Percentiles rank a stretch among this genome's conserved stretches.
These are phyloP conservation scores for Archocentrus centrarchus DNA, from an alignment of 2,113 vertebrate genomes.

Conservation along the genomic window DNA sequence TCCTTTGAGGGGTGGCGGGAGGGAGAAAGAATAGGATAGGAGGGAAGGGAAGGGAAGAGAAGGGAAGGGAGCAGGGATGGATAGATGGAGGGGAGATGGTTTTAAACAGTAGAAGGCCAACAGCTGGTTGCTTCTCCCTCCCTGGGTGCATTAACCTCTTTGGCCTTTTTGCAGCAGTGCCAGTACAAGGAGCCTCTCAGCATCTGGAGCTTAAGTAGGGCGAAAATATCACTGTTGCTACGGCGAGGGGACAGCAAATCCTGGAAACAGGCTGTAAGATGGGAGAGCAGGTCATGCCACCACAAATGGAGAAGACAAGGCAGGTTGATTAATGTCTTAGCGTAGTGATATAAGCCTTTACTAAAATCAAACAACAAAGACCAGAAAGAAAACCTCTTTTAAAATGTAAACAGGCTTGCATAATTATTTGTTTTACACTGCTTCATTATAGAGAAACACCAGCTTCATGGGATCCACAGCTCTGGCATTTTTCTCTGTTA, in stretches of 20 bases:
- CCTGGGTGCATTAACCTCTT: constrained; percentile 79
- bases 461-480: background rate
- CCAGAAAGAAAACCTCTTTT: background rate
- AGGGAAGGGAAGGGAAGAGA: constrained; percentile 36
- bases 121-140: constrained; percentile 78
- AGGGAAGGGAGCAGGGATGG: constrained; percentile 20
- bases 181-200: constrained; percentile 78
- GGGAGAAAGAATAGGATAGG: constrained; percentile 46
- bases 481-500: too few species aligned
- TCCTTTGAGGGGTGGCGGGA: constrained; percentile 52
- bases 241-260: constrained; percentile 55
- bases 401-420: background rate
- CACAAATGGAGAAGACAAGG: constrained; percentile 24
- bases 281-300: constrained; percentile 45
- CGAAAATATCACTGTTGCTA: constrained; percentile 61
- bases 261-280: constrained; percentile 64
- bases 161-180: constrained; percentile 73
- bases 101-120: constrained; percentile 81
- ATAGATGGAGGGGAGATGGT: constrained; percentile 47
- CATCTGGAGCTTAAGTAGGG: constrained; percentile 80
- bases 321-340: constrained; percentile 24
- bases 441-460: background rate
- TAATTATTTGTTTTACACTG: background rate
- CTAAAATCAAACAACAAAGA: background rate
- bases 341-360: background rate